These are phyloP conservation scores for Lamellibrachia columna DNA, from an alignment of 2,888 invertebrate genomes.

Conservation along the genomic window DNA sequence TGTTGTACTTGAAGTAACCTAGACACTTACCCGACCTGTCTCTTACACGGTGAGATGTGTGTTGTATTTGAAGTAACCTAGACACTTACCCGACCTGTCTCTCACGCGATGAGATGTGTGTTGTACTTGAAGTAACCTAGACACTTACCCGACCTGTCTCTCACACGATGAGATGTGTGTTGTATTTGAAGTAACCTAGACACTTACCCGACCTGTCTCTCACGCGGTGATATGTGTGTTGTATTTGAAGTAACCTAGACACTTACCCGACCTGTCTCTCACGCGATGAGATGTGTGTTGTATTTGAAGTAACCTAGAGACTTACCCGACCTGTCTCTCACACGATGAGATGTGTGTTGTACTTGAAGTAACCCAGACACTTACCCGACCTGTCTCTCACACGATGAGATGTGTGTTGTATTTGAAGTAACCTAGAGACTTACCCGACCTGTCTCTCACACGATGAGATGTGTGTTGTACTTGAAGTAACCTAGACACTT, in stretches of 20 bases:
- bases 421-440: background rate
- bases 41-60: background rate
- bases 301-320: background rate
- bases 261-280: background rate
- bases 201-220: background rate
- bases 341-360: background rate
- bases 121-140: too few relatives aligned
- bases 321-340: background rate
- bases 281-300: background rate
- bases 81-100: background rate
- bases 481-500: background rate
- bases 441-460: background rate
- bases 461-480: background rate
- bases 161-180: background rate
- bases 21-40: background rate
- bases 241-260: background rate
- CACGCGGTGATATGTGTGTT: background rate
- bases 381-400: background rate
- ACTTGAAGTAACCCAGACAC: background rate
- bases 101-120: background rate
- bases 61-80: too few relatives aligned
- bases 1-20: too few relatives aligned
- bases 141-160: background rate
- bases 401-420: background rate
- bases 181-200: background rate